Base-by-base conservation (phyloP, 2,888 invertebrate species). In the Euplexia lucipara region DNA sequence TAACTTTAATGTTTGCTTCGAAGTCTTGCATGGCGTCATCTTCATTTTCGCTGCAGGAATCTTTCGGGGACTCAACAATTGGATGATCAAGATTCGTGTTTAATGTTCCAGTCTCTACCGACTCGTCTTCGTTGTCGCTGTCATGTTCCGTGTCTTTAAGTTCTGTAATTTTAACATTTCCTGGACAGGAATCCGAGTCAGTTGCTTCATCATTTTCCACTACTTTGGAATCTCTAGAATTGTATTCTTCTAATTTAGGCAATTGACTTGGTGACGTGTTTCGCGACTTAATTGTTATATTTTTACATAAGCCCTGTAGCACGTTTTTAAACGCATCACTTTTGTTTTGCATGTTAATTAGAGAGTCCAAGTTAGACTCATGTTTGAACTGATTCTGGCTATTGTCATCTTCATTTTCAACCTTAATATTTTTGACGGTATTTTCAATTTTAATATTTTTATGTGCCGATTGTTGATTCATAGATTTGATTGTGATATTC, bases 281-380 rank as follows among this genome's bases (percentile, higher is more conserved):
- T 62, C 84, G 84, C 5, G 93, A 88, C 81, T 92, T 94, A 1
- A 94, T 83, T 48, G 91, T 92, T 39, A 94, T 90, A 77, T 92
- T 88, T 83, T 89, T 90, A 68, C 92, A 80, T 74, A 94, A 85
- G 75, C 86, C 90, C 81, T 91, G 91, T 57, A 94, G 79, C 37
- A 88, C 89, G 48, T 89, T 89, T 79, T 90, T 86, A 51, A 91
- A 74, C 14, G 81, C 75, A 10, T 79, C 53, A 61, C 75, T 76
- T 66, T 58, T 78, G 41, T 68, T 77, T 48, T 74, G 74, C n/a
- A 74, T 37, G 41, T 70, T 65, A 30, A 65, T 57, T 12, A 48
- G 65, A 34, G 56, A 20, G n/a, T 74, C 70, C 8, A 70, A 57
- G 49, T 79, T 74, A 51, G 67, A 70, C 59, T 82, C 78, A 32